These are phyloP conservation scores for Benthosema pterotum DNA, from an alignment of 2,797 vertebrate species.

Conservation along the genomic window DNA sequence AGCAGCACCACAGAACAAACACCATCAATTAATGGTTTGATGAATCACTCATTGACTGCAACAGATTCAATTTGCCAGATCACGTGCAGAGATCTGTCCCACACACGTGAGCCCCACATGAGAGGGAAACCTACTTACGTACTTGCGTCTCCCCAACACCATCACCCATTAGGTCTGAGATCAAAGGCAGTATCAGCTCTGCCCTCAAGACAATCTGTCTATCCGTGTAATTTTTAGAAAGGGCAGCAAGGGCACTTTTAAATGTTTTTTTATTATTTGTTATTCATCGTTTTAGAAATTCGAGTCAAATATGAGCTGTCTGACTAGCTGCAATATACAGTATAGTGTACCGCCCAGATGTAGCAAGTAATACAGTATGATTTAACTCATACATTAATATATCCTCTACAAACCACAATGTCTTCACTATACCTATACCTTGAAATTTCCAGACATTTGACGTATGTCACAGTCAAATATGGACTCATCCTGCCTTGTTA, in stretches of 20 bases:
- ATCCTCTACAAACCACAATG: too few relatives aligned
- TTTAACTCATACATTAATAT: neutral
- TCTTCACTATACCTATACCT: too few relatives aligned
- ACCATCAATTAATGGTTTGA: slow-evolving; percentile 70
- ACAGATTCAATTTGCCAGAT: slow-evolving; percentile 63
- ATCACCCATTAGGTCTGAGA: slow-evolving; percentile 57
- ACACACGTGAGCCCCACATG: slow-evolving; percentile 53
- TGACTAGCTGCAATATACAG: too few relatives aligned
- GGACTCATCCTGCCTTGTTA: too few relatives aligned
- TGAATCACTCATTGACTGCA: slow-evolving; percentile 68
- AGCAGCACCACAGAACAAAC: slow-evolving; percentile 61
- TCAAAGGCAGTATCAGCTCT: slow-evolving; percentile 50
- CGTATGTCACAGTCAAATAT: too few relatives aligned
- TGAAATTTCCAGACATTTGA: too few relatives aligned
- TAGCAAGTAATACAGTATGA: too few relatives aligned
- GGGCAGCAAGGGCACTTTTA: slow-evolving; percentile 31
- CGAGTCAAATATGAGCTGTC: too few relatives aligned
- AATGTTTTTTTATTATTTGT: neutral
- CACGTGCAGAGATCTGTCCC: slow-evolving; percentile 53
- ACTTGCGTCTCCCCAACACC: slow-evolving; percentile 31
- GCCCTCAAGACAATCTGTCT: slow-evolving; percentile 42
- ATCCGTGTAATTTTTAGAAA: slow-evolving; percentile 18
- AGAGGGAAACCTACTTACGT: slow-evolving; percentile 38
- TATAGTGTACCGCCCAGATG: too few relatives aligned
- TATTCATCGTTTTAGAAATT: too few relatives aligned